These are phyloP conservation scores for Tachina lurida DNA, from an alignment of 2,888 invertebrate species.

Conservation along the genomic window DNA sequence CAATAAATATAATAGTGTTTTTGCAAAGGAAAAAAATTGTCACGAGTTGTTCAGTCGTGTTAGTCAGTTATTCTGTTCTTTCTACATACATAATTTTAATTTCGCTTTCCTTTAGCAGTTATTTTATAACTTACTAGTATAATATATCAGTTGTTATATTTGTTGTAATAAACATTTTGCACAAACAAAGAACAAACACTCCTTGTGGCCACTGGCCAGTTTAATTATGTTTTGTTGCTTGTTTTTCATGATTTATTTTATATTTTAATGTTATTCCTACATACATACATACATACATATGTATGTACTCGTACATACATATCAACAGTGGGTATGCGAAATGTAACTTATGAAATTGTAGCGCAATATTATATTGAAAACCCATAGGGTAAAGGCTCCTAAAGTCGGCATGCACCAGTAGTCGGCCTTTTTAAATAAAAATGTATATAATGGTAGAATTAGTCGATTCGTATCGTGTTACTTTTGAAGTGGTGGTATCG, in stretches of 20 bases:
- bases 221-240: constrained; percentile 10
- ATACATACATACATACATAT: too few relatives aligned
- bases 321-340: not conserved
- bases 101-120: constrained; percentile 71
- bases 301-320: too few relatives aligned
- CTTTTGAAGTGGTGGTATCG: too few relatives aligned
- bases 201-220: constrained; percentile 56
- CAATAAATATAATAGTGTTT: constrained; percentile 2
- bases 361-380: not conserved
- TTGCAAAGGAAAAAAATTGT: constrained; percentile 44
- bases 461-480: too few relatives aligned
- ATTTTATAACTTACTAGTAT: constrained; percentile 14
- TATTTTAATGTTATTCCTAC: not conserved
- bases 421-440: too few relatives aligned
- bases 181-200: constrained; percentile 64
- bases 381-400: too few relatives aligned
- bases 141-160: constrained; percentile 6
- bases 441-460: too few relatives aligned
- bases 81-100: constrained; percentile 58
- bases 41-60: constrained; percentile 51
- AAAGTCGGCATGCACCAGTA: too few relatives aligned
- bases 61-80: constrained; percentile 22
- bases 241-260: constrained; percentile 21
- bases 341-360: not conserved
- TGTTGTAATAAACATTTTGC: constrained; percentile 14